These are phyloP conservation scores for Loxodonta africana DNA, from an alignment of 2,113 vertebrate genomes.

Conservation along the genomic window DNA sequence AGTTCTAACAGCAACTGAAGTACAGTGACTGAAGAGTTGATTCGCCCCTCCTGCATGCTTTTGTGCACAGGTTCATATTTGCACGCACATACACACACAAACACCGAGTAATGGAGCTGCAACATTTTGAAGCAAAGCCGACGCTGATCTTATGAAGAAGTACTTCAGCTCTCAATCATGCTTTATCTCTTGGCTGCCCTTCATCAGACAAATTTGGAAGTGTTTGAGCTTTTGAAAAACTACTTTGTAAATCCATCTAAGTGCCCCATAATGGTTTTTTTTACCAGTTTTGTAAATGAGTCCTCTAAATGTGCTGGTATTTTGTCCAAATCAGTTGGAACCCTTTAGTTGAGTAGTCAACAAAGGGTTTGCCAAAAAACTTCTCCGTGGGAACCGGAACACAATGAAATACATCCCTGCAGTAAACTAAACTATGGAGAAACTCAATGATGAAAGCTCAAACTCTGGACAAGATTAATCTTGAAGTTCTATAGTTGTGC, in stretches of 20 bases:
- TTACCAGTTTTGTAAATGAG: no score
- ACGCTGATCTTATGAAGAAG: accelerated
- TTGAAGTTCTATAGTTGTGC: no score
- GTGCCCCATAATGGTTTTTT: no score
- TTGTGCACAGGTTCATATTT: no score
- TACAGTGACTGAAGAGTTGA: accelerated
- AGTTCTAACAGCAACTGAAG: accelerated
- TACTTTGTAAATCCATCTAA: neutral
- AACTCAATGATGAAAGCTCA: accelerated
- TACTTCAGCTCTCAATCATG: accelerated
- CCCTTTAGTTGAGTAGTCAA: neutral
- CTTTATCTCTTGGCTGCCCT: neutral
- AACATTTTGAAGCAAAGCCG: accelerated
- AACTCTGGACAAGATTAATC: accelerated
- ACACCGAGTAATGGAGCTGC: neutral
- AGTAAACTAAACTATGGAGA: neutral
- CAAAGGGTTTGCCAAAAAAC: neutral
- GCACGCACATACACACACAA: neutral
- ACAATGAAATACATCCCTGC: accelerated
- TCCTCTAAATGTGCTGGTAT: neutral
- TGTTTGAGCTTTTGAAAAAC: neutral
- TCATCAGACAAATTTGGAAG: no score
- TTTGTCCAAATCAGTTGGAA: neutral
- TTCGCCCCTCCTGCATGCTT: no score
- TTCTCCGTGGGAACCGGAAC: neutral